A percentile compares a stretch with the other conserved stretches of the same genome.
Evolutionary conservation across 2,888 invertebrate genomes (phyloP).

Genomic region (Zaprionus bogoriensis): DNA sequence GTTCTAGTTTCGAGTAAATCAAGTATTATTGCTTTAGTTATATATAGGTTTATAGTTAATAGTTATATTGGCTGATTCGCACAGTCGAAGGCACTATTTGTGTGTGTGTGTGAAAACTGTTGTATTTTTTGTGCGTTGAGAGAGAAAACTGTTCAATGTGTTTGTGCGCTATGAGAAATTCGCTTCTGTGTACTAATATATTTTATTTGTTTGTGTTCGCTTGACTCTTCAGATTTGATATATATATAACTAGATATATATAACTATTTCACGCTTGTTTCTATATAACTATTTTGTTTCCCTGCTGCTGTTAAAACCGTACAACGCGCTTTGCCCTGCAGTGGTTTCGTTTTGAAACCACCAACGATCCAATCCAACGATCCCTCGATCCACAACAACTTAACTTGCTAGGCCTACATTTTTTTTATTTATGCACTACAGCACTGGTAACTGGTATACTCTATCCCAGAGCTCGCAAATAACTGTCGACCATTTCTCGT

Average conservation of each 20-base stretch:
- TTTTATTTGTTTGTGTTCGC: slow-evolving; percentile 10
- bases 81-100: slow-evolving; percentile 78
- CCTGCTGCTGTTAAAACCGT: slow-evolving; percentile 65
- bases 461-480: too few relatives aligned
- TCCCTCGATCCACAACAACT: slow-evolving; percentile 34
- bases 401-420: slow-evolving; percentile 6
- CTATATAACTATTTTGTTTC: slow-evolving; percentile 56
- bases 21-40: slow-evolving; percentile 40
- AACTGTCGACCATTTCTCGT: too few relatives aligned
- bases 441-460: slow-evolving; percentile 21
- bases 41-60: too few relatives aligned
- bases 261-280: slow-evolving; percentile 57
- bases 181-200: too few relatives aligned
- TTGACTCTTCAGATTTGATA: slow-evolving; percentile 4
- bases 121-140: slow-evolving; percentile 29
- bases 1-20: slow-evolving; percentile 25
- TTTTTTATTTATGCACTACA: too few relatives aligned
- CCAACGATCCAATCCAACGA: not conserved
- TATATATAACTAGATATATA: slow-evolving; percentile 7
- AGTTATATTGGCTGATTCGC: too few relatives aligned
- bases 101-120: slow-evolving; percentile 27
- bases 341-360: not conserved
- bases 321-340: slow-evolving; percentile 28
- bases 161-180: slow-evolving; percentile 36
- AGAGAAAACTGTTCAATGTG: slow-evolving; percentile 6